Evolutionary conservation across 2,888 invertebrate genomes (phyloP), one percentile per base, ranked within the genome.

Genomic region (Nipponacmea schrenckii): DNA sequence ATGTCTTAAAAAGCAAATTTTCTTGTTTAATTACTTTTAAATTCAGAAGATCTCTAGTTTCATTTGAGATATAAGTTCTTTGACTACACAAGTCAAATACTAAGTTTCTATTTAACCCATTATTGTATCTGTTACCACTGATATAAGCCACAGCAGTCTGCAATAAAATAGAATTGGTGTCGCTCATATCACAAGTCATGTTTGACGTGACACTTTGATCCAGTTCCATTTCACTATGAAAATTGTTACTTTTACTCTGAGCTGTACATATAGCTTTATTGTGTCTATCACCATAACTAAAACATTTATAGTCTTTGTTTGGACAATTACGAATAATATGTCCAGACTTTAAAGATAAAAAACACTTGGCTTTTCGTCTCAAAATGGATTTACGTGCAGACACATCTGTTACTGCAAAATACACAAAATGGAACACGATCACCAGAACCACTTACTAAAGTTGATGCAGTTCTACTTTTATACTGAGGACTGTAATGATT

Each of bases 121-220:
- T 56, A 20, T 4, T 24, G 20, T 20, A 20, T 20, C 24, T 14
- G 8, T n/a, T n/a, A 56, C 24, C 24, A 56, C 56, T 56, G 20
- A 56, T 20, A 56, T 24, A 20, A 20, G 56, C 24, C 1, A 56
- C 24, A 10, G 56, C 56, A 8, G 56, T 56, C 14, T 56, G 56
- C 24, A 56, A 24, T 56, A 56, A 20, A 20, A 56, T 24, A 56
- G 56, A 56, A 56, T 56, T 50, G 17, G 7, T 5, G 20, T 56
- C 50, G n/a, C n/a, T 20, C 20, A 10, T 56, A 39, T 39, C 39
- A 56, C 50, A 56, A n/a, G 50, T n/a, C 50, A 56, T 56, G 50
- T 56, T 56, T n/a, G 50, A 56, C n/a, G 50, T 56, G n/a, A 56
- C 50, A 56, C n/a, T 56, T n/a, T 56, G 50, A 56, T 20, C 20